These are phyloP conservation scores for Nebria brevicollis DNA, from an alignment of 2,888 invertebrate species.

Conservation along the genomic window DNA sequence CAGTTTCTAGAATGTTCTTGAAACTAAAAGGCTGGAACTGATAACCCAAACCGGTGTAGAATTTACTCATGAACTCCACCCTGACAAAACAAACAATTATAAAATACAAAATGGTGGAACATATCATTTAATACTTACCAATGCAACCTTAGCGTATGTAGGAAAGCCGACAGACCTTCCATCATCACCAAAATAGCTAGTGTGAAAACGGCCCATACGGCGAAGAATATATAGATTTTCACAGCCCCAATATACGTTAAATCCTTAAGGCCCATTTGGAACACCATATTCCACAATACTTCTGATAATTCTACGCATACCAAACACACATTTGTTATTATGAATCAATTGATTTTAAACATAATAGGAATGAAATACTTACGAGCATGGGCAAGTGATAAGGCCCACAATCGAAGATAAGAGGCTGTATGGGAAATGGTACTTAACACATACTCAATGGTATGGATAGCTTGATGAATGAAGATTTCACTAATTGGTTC, in stretches of 20 bases:
- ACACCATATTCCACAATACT: constrained; percentile 79
- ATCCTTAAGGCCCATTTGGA: constrained; percentile 59
- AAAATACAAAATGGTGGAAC: not conserved
- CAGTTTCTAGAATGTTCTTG: constrained; percentile 74
- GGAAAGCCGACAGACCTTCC: constrained; percentile 91
- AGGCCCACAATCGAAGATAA: constrained; percentile 95
- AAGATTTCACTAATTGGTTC: constrained; percentile 87
- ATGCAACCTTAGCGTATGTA: constrained; percentile 88
- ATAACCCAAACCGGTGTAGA: constrained; percentile 85
- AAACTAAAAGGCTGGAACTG: constrained; percentile 88
- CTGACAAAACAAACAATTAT: constrained; percentile 61
- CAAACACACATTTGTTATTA: not conserved
- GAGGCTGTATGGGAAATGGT: constrained; percentile 98
- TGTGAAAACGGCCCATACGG: constrained; percentile 82
- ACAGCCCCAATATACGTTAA: constrained; percentile 62
- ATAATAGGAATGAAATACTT: constrained; percentile 60
- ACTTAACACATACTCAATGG: constrained; percentile 95
- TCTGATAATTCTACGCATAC: constrained; percentile 77
- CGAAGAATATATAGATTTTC: constrained; percentile 74
- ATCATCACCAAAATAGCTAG: constrained; percentile 85
- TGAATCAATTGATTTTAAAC: not conserved
- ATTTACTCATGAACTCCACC: constrained; percentile 90
- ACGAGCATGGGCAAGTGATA: constrained; percentile 96
- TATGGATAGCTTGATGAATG: constrained; percentile 95
- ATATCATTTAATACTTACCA: constrained; percentile 68